Evolutionary conservation across 1,140 invertebrate species (phyloP).

Genomic region (Drosophila punjabiensis): DNA sequence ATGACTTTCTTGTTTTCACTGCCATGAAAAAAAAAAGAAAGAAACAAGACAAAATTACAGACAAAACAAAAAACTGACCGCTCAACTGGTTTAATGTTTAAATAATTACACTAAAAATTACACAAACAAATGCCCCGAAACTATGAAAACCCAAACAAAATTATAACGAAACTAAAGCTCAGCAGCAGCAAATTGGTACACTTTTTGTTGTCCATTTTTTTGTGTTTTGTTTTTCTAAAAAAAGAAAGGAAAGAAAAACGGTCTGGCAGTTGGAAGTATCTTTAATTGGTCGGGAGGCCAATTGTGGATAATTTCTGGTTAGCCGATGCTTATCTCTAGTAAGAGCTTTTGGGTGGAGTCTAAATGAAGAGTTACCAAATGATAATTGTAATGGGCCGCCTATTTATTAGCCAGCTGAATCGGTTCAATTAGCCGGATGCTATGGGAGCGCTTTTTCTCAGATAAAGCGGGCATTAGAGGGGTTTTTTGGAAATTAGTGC

Average conservation of each 20-base stretch:
- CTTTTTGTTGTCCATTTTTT: constrained; percentile 37
- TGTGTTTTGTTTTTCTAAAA: neutral
- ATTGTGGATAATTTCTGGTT: constrained; percentile 50
- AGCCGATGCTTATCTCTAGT: constrained; percentile 43
- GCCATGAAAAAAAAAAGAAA: constrained; percentile 29
- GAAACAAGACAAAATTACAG: constrained; percentile 9
- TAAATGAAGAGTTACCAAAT: constrained; percentile 59
- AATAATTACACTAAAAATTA: constrained; percentile 77
- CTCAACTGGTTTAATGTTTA: constrained; percentile 78
- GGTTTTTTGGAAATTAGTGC: constrained; percentile 9
- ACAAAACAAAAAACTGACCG: constrained; percentile 39
- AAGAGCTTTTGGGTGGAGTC: constrained; percentile 34
- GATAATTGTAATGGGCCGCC: constrained; percentile 37
- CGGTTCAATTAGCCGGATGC: constrained; percentile 19
- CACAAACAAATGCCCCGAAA: constrained; percentile 46
- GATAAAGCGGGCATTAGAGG: neutral
- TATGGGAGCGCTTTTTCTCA: neutral
- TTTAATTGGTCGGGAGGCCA: constrained; percentile 36
- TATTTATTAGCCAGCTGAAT: constrained; percentile 37
- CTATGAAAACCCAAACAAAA: constrained; percentile 56
- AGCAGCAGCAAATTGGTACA: constrained; percentile 47
- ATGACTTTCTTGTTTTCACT: constrained; percentile 74
- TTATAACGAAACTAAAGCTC: constrained; percentile 69
- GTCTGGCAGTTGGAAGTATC: constrained; percentile 31
- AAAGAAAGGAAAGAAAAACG: constrained; percentile 22